Percentiles rank a stretch among this genome's conserved stretches.
Conservation (phyloP, 2,113 vertebrate species). For the Parus major region DNA sequence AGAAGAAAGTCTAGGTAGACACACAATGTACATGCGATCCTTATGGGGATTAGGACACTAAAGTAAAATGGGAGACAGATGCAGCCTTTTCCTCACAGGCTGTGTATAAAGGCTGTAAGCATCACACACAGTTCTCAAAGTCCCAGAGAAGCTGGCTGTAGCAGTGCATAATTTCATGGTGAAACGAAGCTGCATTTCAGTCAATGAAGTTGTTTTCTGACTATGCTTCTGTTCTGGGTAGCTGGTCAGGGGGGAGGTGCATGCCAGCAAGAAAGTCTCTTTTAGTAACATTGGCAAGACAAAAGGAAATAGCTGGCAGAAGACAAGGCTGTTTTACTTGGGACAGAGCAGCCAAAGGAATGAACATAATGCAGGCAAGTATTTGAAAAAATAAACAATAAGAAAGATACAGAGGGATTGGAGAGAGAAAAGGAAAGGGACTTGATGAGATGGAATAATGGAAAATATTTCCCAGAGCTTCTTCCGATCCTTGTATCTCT, state of each 20-base stretch:
- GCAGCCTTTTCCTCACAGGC: neutral
- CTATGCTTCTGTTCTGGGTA: slow-evolving; percentile 15
- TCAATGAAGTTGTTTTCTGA: slow-evolving; percentile 14
- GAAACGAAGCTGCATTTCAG: neutral
- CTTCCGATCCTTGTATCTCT: neutral
- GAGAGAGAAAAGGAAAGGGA: neutral
- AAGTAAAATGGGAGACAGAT: neutral
- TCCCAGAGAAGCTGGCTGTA: neutral
- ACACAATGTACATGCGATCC: neutral
- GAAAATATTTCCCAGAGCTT: neutral
- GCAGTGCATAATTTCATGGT: neutral
- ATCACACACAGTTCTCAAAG: neutral
- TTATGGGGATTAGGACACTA: neutral
- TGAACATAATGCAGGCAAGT: neutral
- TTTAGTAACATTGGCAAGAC: slow-evolving; percentile 12
- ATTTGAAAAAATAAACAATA: slow-evolving; percentile 6
- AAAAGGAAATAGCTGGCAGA: slow-evolving; percentile 16
- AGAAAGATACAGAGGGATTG: neutral
- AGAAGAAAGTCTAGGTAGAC: neutral
- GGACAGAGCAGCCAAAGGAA: neutral
- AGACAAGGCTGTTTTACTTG: neutral
- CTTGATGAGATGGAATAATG: neutral
- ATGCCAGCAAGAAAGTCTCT: neutral
- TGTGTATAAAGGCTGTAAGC: neutral
- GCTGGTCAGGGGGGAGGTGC: neutral